Evolutionary conservation across 2,113 vertebrate genomes (phyloP).

Genomic region (Malurus elegans): DNA sequence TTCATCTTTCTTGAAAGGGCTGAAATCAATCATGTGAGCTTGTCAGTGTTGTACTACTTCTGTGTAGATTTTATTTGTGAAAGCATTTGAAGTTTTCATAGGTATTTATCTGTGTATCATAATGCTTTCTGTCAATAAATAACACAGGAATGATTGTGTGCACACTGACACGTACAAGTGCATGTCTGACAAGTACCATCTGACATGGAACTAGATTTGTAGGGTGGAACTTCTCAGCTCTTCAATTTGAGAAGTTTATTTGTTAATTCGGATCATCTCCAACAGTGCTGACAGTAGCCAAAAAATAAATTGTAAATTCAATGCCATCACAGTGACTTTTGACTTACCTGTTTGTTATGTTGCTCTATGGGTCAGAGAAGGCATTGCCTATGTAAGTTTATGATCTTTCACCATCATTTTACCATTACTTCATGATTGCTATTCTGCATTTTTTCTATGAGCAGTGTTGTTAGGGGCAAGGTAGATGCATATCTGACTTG

Average conservation of each 20-base stretch:
- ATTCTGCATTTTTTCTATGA: not conserved
- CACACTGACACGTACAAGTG: not conserved
- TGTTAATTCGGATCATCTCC: not conserved
- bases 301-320: not conserved
- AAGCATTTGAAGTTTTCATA: not conserved
- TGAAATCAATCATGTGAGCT: not conserved
- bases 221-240: not conserved
- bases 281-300: not conserved
- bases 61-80: not conserved
- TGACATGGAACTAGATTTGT: not conserved
- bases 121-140: not conserved
- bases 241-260: not conserved
- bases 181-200: accelerated
- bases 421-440: not conserved
- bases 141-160: not conserved
- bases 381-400: not conserved
- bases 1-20: not conserved
- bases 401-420: not conserved
- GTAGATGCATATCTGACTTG: not conserved
- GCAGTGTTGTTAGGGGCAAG: not conserved
- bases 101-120: not conserved
- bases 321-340: not conserved
- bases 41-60: not conserved
- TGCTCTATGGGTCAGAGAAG: not conserved
- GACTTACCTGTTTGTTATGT: not conserved